Conservation (phyloP, 1,140 invertebrate genomes). For the Frieseomelitta varia region DNA sequence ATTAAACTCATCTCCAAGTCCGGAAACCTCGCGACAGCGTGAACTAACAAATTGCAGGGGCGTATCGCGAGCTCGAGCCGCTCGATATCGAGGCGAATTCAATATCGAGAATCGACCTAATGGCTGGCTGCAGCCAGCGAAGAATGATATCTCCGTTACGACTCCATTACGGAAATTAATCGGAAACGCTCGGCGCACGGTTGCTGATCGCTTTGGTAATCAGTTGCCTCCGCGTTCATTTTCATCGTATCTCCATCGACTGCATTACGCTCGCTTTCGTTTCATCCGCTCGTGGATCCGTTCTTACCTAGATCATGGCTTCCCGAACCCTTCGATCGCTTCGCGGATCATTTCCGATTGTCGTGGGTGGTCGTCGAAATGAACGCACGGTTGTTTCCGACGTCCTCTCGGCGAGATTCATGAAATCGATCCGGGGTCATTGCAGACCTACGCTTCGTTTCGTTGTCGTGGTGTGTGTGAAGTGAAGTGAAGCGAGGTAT, state of each 20-base stretch:
- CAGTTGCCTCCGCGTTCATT: conserved; percentile 22
- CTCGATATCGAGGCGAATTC: conserved; percentile 50
- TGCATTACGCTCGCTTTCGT: conserved; percentile 28
- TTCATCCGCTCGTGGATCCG: not conserved
- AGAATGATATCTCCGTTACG: conserved; percentile 45
- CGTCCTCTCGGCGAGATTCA: conserved; percentile 6
- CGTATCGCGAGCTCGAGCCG: not conserved
- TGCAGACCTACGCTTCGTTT: not conserved
- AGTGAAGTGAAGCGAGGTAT: no score
- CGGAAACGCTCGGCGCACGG: conserved; percentile 40
- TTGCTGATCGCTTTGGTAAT: conserved; percentile 63
- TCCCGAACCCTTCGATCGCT: conserved; percentile 13
- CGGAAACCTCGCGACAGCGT: not conserved
- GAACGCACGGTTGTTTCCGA: conserved; percentile 12
- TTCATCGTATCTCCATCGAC: not conserved
- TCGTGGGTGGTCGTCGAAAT: conserved; percentile 56
- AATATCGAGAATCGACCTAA: conserved; percentile 55
- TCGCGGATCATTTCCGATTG: conserved; percentile 48
- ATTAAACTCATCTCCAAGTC: not conserved
- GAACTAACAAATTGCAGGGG: conserved; percentile 28
- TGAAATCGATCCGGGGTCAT: conserved; percentile 7
- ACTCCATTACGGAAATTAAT: conserved; percentile 64
- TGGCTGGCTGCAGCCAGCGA: conserved; percentile 37
- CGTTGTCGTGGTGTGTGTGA: not conserved
- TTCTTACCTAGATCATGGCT: conserved; percentile 29